Evolutionary conservation across 1,140 invertebrate species (phyloP).

Genomic region (Zaprionus lachaisei): DNA sequence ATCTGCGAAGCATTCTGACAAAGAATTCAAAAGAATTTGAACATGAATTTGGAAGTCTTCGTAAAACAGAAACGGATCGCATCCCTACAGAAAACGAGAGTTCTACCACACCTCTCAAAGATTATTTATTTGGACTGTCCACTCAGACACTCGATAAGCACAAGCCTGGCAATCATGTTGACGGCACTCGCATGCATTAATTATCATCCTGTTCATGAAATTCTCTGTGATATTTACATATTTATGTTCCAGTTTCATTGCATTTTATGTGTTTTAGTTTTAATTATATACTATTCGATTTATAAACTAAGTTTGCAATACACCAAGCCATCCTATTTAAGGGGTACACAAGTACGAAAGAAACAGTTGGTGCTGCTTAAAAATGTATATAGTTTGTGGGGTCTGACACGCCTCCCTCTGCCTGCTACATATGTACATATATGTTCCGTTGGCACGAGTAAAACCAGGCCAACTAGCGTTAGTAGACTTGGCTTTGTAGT

Average conservation of each 20-base stretch:
- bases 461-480: too few relatives aligned
- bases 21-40: constrained; percentile 56
- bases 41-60: constrained; percentile 51
- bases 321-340: too few relatives aligned
- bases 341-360: too few relatives aligned
- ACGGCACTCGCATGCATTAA: constrained; percentile 38
- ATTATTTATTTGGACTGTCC: constrained; percentile 20
- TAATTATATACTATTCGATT: background rate
- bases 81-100: constrained; percentile 23
- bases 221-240: constrained; percentile 44
- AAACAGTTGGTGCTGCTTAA: too few relatives aligned
- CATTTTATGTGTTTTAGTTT: constrained; percentile 26
- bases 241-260: constrained; percentile 4
- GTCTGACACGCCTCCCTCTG: too few relatives aligned
- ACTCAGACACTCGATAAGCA: constrained; percentile 11
- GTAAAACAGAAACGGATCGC: background rate
- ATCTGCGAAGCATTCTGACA: constrained; percentile 52
- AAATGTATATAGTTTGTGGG: too few relatives aligned
- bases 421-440: too few relatives aligned
- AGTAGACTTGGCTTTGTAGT: too few relatives aligned
- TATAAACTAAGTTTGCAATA: background rate
- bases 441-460: too few relatives aligned
- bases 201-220: constrained; percentile 43
- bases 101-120: background rate
- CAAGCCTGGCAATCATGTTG: background rate